phyloP scores from a whole-genome alignment of 2,888 invertebrate species.

The Clepsis dumicolana region DNA sequence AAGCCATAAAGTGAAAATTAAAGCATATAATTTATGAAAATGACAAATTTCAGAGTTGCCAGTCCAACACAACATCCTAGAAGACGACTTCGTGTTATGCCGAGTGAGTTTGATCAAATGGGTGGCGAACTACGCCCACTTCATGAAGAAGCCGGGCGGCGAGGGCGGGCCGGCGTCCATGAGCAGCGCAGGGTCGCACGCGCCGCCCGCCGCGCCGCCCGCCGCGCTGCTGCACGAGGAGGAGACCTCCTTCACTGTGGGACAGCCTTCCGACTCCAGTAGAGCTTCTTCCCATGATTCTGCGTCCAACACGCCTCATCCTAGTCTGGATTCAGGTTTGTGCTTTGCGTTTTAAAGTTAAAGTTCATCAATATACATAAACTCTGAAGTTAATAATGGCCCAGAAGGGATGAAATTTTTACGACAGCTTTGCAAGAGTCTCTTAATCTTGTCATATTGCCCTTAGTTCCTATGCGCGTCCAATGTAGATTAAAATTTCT shows the following conservation, averaged over 20 bases:
- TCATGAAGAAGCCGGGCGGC: slow-evolving; percentile 87
- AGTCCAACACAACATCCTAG: slow-evolving; percentile 89
- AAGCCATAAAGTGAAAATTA: too few species aligned
- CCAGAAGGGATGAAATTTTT: too few species aligned
- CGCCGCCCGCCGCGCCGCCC: slow-evolving; percentile 70
- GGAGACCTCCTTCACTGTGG: slow-evolving; percentile 79
- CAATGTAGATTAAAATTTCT: too few species aligned
- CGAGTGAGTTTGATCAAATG: slow-evolving; percentile 95
- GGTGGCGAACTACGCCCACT: slow-evolving; percentile 94
- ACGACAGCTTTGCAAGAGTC: too few species aligned
- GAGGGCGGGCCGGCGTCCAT: slow-evolving; percentile 80
- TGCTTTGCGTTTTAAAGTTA: slow-evolving; percentile 1
- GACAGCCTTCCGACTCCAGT: slow-evolving; percentile 81
- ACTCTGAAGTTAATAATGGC: too few species aligned
- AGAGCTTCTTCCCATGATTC: slow-evolving; percentile 83
- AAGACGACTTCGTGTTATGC: slow-evolving; percentile 89
- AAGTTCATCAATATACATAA: too few species aligned
- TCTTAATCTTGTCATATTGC: too few species aligned
- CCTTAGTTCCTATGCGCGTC: too few species aligned
- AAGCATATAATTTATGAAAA: too few species aligned
- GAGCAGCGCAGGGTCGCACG: slow-evolving; percentile 77
- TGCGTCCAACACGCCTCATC: slow-evolving; percentile 83
- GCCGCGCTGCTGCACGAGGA: slow-evolving; percentile 77
- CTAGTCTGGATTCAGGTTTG: slow-evolving; percentile 87
- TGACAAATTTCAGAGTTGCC: slow-evolving; percentile 89